Base-by-base conservation (phyloP, 2,113 vertebrate genomes). In the Trogon surrucura region DNA sequence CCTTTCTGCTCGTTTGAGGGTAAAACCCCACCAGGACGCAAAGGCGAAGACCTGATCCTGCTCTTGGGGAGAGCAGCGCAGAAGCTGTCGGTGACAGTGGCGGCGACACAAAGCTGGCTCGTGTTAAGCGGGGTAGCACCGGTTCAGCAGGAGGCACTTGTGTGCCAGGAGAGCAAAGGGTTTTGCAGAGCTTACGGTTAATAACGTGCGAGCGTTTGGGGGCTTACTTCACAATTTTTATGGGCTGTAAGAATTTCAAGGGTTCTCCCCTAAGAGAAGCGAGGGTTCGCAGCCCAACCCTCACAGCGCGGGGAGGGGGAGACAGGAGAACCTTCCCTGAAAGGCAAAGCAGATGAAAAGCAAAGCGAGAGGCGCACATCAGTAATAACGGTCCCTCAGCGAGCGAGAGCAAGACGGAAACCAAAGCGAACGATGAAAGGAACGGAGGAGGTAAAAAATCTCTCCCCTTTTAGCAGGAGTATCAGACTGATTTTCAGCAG, bases 141-240 rank as follows among this genome's bases (percentile, higher is more conserved):
- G 0, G 16, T 3, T 34, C 41, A 15, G 45, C 1, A 1, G 20
- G 64, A 54, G 56, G 16, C 7, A 1, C 48, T 10, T 0, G 18
- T 2, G 41, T 27, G 56, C 87, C 29, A 38, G 61, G 66, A 50
- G 48, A 32, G 70, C 13, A 26, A 62, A 15, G 45, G 29, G 50
- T 7, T 83, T 15, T 53, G 81, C 57, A 56, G 79, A 64, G 74
- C 61, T 74, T 25, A 3, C 0, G 7, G 69, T 53, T 56, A 62
- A 60, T 38, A 10, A 21, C 0, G 1, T 7, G 38, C 3, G 5
- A 13, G 54, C 1, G 2, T 41, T 11, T 30, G 36, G 80, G 78
- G 71, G 36, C 41, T 94, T 48, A 47, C 74, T 44, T 36, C 44
- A 21, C 14, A 2, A 2, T 29, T 11, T 11, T 41, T 3, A 15